These are phyloP conservation scores for Anser cygnoides DNA, from an alignment of 2,113 vertebrate genomes.

Conservation along the genomic window DNA sequence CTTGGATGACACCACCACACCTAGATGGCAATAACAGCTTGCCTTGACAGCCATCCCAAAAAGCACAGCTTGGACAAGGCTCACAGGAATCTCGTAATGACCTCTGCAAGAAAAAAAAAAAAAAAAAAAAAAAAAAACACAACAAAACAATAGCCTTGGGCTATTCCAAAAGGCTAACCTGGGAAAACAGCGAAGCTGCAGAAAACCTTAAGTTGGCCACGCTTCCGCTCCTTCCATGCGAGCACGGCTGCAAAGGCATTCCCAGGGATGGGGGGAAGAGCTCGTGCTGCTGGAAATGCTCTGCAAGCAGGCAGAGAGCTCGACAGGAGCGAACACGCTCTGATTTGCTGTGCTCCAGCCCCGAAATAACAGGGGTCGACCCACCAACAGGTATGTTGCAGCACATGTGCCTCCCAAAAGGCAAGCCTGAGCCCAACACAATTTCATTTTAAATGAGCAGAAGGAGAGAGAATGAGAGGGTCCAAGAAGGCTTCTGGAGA, in stretches of 20 bases:
- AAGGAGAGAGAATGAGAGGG: not conserved
- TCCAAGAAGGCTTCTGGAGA: not conserved
- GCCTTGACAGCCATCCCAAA: not conserved
- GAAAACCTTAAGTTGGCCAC: not conserved
- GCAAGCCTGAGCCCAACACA: not conserved
- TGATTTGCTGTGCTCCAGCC: not conserved
- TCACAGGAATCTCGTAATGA: not conserved
- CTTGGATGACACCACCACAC: rapidly evolving
- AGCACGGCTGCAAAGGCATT: not conserved
- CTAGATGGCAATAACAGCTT: not conserved
- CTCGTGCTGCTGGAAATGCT: not conserved
- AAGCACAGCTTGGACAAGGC: not conserved
- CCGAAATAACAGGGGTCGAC: rapidly evolving
- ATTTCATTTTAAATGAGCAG: rapidly evolving
- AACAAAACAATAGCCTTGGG: not conserved
- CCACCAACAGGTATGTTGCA: rapidly evolving
- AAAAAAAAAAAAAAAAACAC: no score
- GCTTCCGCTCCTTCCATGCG: not conserved
- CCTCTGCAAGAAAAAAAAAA: not conserved
- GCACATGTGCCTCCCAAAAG: not conserved
- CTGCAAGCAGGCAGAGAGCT: not conserved
- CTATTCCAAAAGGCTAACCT: not conserved
- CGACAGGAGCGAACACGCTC: rapidly evolving
- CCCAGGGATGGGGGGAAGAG: not conserved
- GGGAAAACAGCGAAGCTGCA: not conserved